phyloP scores from a whole-genome alignment of 2,888 invertebrate genomes.

The Pristionchus entomophagus region DNA sequence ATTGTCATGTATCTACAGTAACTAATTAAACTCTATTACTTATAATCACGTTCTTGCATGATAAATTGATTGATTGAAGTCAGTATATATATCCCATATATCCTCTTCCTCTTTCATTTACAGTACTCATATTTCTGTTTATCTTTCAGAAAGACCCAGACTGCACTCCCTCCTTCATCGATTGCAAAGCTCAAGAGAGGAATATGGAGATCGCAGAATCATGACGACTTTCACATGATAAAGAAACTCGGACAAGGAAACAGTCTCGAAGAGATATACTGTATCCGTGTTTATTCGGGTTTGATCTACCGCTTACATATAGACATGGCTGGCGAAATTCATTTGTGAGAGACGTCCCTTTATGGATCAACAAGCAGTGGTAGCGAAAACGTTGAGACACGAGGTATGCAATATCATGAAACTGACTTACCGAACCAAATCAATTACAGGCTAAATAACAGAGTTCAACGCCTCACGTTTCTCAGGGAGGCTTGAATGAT shows the following conservation, averaged over 20 bases:
- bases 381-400: slow-evolving; percentile 71
- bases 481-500: slow-evolving; percentile 72
- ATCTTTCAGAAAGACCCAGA: slow-evolving; percentile 57
- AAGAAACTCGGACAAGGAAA: slow-evolving; percentile 72
- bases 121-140: no score
- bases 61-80: slow-evolving; percentile 65
- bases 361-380: slow-evolving; percentile 59
- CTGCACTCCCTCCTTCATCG: slow-evolving; percentile 55
- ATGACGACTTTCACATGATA: slow-evolving; percentile 62
- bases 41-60: no score
- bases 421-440: neutral
- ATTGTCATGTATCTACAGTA: no score
- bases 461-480: slow-evolving; percentile 64
- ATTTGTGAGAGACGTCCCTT: slow-evolving; percentile 50
- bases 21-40: no score
- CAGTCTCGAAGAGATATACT: slow-evolving; percentile 65
- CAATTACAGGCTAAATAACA: slow-evolving; percentile 55
- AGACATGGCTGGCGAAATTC: slow-evolving; percentile 63
- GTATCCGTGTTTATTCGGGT: neutral
- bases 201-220: slow-evolving; percentile 60
- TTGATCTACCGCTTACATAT: neutral
- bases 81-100: neutral
- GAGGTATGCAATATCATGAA: slow-evolving; percentile 50
- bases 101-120: no score
- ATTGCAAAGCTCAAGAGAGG: slow-evolving; percentile 53